These are phyloP conservation scores for Crenuchus spilurus DNA, from an alignment of 2,797 vertebrate species.

Conservation along the genomic window DNA sequence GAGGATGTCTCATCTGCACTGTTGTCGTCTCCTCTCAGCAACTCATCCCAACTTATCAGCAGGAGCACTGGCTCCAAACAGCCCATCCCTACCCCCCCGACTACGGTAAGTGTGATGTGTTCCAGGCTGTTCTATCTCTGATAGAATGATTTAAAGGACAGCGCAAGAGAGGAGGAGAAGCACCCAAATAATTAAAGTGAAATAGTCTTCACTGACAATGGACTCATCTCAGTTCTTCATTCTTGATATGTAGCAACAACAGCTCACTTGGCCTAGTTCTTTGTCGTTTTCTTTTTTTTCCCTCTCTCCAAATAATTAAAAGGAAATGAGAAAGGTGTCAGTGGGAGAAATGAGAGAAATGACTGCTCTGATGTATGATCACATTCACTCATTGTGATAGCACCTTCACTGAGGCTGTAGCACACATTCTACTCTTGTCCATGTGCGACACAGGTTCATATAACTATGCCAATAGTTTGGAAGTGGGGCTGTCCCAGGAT, in stretches of 20 bases:
- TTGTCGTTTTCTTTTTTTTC: neutral
- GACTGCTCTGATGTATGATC: too few relatives aligned
- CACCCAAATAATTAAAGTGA: neutral
- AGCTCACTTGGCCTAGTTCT: conserved; percentile 16
- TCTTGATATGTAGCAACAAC: neutral
- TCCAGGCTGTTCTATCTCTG: conserved; percentile 13
- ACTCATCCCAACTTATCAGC: conserved; percentile 23
- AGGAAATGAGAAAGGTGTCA: conserved; percentile 7
- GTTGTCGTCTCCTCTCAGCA: neutral
- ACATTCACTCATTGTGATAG: too few relatives aligned
- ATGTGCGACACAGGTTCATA: too few relatives aligned
- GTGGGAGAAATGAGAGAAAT: conserved; percentile 18
- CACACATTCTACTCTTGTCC: too few relatives aligned
- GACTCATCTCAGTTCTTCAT: conserved; percentile 9
- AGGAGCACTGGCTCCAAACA: neutral
- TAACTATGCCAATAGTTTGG: too few relatives aligned
- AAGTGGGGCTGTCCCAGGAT: too few relatives aligned
- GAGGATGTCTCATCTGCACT: neutral
- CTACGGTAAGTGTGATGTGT: neutral
- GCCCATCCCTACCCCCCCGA: conserved; percentile 9
- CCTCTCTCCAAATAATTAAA: neutral
- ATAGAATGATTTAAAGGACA: neutral
- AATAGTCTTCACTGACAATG: neutral
- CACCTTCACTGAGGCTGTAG: too few relatives aligned
- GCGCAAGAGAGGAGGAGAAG: neutral